Evolutionary conservation across 1,140 invertebrate species (phyloP).

Genomic region (Meloidogyne floridensis): DNA sequence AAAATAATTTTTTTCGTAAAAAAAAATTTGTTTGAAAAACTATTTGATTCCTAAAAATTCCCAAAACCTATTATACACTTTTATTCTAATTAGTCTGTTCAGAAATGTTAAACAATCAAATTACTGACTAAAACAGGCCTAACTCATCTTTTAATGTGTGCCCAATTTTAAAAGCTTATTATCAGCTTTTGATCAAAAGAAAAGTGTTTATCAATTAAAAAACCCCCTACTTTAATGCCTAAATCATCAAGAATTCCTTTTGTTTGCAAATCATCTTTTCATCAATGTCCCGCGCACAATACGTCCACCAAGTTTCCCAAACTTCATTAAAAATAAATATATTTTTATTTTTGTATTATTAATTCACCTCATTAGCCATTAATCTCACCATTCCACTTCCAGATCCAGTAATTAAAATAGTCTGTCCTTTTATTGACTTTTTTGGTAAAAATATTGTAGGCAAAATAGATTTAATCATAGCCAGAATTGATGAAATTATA

Average conservation of each 20-base stretch:
- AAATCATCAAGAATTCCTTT: slow-evolving; percentile 73
- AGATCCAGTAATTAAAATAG: slow-evolving; percentile 83
- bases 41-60: not conserved
- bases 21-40: too few species aligned
- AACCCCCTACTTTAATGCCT: slow-evolving; percentile 70
- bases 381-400: slow-evolving; percentile 85
- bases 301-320: slow-evolving; percentile 76
- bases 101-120: too few species aligned
- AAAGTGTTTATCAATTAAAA: not conserved
- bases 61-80: not conserved
- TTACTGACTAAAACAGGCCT: too few species aligned
- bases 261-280: slow-evolving; percentile 77
- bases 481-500: slow-evolving; percentile 15
- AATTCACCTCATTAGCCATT: slow-evolving; percentile 70
- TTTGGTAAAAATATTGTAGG: slow-evolving; percentile 50
- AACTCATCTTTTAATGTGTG: too few species aligned
- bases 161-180: not conserved
- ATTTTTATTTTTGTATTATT: not conserved
- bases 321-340: slow-evolving; percentile 47
- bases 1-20: not conserved
- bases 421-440: slow-evolving; percentile 47
- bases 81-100: too few species aligned
- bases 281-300: slow-evolving; percentile 91
- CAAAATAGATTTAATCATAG: slow-evolving; percentile 54
- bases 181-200: not conserved